Conservation (phyloP, 2,797 vertebrate genomes). For the Pristis pectinata region DNA sequence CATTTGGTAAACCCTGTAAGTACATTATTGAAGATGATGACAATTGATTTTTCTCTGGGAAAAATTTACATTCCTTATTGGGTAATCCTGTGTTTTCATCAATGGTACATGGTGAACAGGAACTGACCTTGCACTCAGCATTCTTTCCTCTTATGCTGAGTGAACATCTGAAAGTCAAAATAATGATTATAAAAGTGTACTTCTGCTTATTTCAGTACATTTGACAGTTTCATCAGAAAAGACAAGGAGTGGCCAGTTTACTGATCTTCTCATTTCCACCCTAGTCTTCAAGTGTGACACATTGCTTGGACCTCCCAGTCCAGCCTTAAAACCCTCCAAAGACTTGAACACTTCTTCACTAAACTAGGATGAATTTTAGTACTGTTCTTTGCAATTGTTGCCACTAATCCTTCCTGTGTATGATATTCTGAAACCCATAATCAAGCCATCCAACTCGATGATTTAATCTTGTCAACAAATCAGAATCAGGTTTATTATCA, state of each 20-base stretch:
- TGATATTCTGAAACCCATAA: not conserved
- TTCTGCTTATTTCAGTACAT: too few relatives aligned
- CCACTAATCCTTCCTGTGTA: not conserved
- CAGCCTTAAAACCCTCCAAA: not conserved
- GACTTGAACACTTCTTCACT: not conserved
- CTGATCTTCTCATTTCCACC: not conserved
- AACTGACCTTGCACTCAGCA: constrained; percentile 46
- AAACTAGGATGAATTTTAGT: not conserved
- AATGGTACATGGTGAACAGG: constrained; percentile 48
- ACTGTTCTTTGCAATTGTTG: not conserved
- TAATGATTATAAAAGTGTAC: too few relatives aligned
- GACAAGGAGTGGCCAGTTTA: not conserved
- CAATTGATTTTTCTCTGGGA: constrained; percentile 51
- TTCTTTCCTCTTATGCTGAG: constrained; percentile 47
- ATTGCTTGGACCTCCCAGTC: not conserved
- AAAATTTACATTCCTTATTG: constrained; percentile 52
- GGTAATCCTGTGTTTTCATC: constrained; percentile 49
- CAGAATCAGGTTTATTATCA: too few relatives aligned
- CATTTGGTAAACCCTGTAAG: constrained; percentile 52
- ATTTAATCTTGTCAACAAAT: not conserved
- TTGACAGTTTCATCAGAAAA: not conserved
- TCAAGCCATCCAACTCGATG: not conserved
- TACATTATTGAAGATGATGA: constrained; percentile 57
- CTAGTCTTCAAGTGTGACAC: too few relatives aligned
- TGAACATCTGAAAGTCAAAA: constrained; percentile 51